These are phyloP conservation scores for Dolichopus griseipennis DNA, from an alignment of 2,888 invertebrate species.

Conservation along the genomic window DNA sequence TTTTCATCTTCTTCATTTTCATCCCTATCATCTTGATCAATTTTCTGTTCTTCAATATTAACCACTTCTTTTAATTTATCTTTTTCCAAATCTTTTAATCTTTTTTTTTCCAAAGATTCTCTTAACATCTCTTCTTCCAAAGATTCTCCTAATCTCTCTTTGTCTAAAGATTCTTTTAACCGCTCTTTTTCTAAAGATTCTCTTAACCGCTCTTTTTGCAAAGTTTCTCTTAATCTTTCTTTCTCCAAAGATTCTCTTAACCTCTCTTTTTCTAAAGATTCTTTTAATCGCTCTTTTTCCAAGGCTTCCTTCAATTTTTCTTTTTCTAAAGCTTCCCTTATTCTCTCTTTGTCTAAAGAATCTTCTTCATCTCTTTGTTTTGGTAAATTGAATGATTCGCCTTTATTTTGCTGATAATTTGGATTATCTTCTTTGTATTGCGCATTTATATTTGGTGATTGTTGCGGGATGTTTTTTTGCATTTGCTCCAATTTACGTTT, in stretches of 20 bases:
- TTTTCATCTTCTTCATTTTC: not conserved
- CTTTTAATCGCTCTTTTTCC: too few relatives aligned
- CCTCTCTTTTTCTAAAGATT: too few relatives aligned
- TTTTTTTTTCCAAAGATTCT: too few relatives aligned
- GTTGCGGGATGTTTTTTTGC: constrained; percentile 10
- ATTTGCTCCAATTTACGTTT: constrained; percentile 42
- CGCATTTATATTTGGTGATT: not conserved
- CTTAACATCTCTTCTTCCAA: not conserved
- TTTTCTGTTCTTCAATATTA: not conserved
- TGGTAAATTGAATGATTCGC: constrained; percentile 15
- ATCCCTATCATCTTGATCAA: not conserved
- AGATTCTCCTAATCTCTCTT: not conserved
- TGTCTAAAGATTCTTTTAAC: too few relatives aligned
- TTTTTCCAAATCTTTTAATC: constrained; percentile 5
- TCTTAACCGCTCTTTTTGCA: constrained; percentile 7
- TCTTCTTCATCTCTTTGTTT: too few relatives aligned
- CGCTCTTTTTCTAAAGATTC: not conserved
- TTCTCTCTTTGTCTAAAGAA: too few relatives aligned
- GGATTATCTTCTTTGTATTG: constrained; percentile 6
- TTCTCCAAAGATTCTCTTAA: too few relatives aligned
- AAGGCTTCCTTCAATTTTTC: too few relatives aligned
- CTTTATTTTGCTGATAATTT: not conserved
- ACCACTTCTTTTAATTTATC: not conserved
- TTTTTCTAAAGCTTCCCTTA: too few relatives aligned
- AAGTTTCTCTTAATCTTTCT: constrained; percentile 1